Conservation (phyloP, 2,888 invertebrate genomes). For the Tenthredo livida region DNA sequence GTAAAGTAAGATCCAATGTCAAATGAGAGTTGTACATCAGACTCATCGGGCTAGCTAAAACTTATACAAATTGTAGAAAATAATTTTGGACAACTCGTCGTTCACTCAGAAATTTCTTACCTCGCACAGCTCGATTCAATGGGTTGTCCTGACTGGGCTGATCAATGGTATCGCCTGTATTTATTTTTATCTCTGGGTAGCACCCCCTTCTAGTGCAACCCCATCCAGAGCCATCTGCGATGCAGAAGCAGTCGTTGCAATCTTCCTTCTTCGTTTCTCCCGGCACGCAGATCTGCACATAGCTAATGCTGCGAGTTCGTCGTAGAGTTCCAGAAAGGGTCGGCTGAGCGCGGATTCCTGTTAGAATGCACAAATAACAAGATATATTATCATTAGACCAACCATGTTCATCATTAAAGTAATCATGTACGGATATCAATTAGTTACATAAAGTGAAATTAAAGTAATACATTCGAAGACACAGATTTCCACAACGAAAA, state of each 20-base stretch:
- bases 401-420: background rate
- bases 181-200: too few species aligned
- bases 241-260: constrained; percentile 78
- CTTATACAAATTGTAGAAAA: background rate
- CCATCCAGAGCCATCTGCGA: constrained; percentile 71
- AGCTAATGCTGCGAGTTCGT: background rate
- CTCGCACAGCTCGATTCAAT: background rate
- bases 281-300: background rate
- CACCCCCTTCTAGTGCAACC: constrained; percentile 10
- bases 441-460: background rate
- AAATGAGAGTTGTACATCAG: background rate
- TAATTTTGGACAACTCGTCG: background rate
- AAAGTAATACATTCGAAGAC: background rate
- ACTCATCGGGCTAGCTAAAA: background rate
- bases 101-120: background rate
- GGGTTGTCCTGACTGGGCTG: background rate
- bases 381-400: background rate
- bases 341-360: background rate
- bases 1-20: background rate
- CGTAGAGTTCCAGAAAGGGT: too few species aligned
- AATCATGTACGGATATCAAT: background rate
- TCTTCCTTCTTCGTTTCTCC: constrained; percentile 63
- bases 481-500: background rate
- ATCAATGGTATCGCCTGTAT: background rate
- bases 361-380: background rate